Percentiles rank a stretch among this genome's conserved stretches.
Conservation (phyloP, 2,797 vertebrate genomes). For the Psittacula echo region DNA sequence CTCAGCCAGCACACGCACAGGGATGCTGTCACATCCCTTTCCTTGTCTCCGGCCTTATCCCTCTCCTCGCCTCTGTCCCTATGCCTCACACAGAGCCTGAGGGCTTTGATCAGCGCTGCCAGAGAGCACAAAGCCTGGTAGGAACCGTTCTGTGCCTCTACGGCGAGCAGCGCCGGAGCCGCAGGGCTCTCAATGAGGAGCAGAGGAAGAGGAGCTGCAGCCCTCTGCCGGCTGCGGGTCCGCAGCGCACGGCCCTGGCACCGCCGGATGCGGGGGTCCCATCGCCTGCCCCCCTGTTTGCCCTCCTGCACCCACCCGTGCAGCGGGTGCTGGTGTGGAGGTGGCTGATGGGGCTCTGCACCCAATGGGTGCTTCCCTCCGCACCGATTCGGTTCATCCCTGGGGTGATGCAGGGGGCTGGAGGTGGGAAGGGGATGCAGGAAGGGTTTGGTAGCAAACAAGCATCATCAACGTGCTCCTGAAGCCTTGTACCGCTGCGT, state of each 20-base stretch:
- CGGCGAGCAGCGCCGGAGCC: fast-evolving
- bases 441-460: not conserved
- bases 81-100: not conserved
- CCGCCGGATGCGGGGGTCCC: not conserved
- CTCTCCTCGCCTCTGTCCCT: not conserved
- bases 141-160: not conserved
- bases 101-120: not conserved
- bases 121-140: not conserved
- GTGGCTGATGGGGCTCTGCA: not conserved
- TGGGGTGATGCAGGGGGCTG: not conserved
- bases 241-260: not conserved
- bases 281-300: fast-evolving
- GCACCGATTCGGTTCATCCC: fast-evolving
- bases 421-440: not conserved
- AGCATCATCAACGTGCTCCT: not conserved
- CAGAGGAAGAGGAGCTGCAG: constrained; percentile 28
- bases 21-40: not conserved
- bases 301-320: not conserved
- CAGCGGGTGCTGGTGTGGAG: not conserved
- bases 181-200: not conserved
- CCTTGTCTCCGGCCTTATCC: not conserved
- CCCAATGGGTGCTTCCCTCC: fast-evolving
- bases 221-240: constrained; percentile 6
- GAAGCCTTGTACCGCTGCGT: not conserved
- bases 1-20: fast-evolving